These are phyloP conservation scores for Actenoides lindsayi DNA, from an alignment of 2,113 vertebrate genomes.

Conservation along the genomic window DNA sequence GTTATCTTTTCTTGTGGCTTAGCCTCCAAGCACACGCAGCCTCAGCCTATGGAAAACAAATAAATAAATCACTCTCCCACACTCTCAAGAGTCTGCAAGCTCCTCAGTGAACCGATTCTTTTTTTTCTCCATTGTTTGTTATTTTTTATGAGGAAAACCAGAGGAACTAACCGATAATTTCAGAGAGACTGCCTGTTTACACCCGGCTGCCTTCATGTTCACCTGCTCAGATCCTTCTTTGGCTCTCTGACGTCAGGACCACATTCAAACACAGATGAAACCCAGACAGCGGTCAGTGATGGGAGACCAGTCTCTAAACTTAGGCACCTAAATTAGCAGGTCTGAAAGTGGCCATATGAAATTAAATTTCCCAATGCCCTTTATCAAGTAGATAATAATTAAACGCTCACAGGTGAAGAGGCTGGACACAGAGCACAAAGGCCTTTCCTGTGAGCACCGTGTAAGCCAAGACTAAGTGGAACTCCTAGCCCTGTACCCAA, in stretches of 20 bases:
- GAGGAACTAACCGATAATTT: not conserved
- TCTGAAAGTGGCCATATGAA: not conserved
- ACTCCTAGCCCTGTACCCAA: not conserved
- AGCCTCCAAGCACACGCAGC: not conserved
- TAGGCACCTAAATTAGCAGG: not conserved
- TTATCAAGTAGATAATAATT: not conserved
- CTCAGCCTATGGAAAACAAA: not conserved
- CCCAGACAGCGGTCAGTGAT: not conserved
- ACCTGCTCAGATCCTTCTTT: not conserved
- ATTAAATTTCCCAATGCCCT: not conserved
- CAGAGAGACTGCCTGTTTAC: not conserved
- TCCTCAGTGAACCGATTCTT: not conserved
- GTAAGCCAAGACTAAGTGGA: not conserved
- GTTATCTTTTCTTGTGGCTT: not conserved
- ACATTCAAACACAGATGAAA: not conserved
- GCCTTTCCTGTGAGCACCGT: not conserved
- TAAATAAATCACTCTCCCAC: not conserved
- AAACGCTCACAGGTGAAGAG: not conserved
- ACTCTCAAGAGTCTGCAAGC: not conserved
- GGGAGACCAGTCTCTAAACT: not conserved
- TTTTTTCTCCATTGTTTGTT: not conserved
- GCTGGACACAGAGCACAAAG: not conserved
- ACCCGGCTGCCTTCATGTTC: not conserved
- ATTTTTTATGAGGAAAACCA: not conserved
- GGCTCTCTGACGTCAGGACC: not conserved